Evolutionary conservation across 2,113 vertebrate genomes (phyloP), one percentile per base, ranked within the genome.

Genomic region (Sapayoa aenigma): DNA sequence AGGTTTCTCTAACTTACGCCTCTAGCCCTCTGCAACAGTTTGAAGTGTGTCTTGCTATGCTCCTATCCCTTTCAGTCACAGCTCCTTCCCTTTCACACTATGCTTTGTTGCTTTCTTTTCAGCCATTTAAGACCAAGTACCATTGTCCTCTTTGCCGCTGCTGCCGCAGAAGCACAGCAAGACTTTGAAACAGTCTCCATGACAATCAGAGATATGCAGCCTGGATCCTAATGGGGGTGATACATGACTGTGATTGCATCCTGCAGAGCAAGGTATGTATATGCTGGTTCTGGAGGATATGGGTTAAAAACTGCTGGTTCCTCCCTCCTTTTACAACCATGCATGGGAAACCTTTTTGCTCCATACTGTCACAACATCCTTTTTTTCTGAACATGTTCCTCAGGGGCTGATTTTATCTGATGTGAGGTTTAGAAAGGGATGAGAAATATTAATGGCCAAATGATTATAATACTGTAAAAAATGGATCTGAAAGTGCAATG

Each of bases 181-280:
- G 90, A 59, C 84, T 93, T 93, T 83, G 67, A 78, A 78, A 83
- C 87, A 95, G 93, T 94, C 93, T 93, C 92, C 94, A 95, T 94
- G 94, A 94, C 91, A 95, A 96, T 95, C 81, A 79, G 87, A 80
- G 83, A 78, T 21, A 24, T 6, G 56, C 65, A 89, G 77, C 15
- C 30, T 59, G 73, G 86, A 91, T 95, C 83, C 91, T 72, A 50
- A 78, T 15, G 21, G 73, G 56, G 49, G 7, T 6, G 69, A 71
- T 52, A n/a, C 60, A 35, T 3, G 78, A 18, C 53, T 91, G 33
- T 10, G 46, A 44, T 14, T n/a, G 11, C 17, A 44, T 59, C 80
- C 65, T 71, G 72, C 3, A 0, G 39, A 89, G 47, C 59, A 55
- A 55, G 30, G 75, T 63, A 53, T 1, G 42, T 55, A 41, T 41